A percentile compares a stretch with the other conserved stretches of the same genome.
Evolutionary conservation across 2,113 vertebrate species (phyloP).

Genomic region (Etia nguti): DNA sequence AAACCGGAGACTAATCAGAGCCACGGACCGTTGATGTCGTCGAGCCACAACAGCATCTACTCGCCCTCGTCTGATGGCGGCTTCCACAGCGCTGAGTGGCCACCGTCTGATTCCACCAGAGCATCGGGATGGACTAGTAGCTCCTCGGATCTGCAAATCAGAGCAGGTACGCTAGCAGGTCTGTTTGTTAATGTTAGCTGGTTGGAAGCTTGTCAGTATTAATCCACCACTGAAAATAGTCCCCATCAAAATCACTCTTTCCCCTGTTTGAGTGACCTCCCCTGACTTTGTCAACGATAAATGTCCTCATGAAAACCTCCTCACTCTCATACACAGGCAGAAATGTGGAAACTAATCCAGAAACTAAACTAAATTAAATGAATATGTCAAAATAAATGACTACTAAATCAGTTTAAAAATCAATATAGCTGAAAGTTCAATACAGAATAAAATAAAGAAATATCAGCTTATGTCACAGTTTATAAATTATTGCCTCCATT

Average conservation of each 20-base stretch:
- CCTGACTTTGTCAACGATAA: neutral
- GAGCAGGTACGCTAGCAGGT: neutral
- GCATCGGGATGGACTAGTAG: slow-evolving; percentile 19
- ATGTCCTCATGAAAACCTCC: neutral
- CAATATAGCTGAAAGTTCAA: neutral
- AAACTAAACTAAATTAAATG: neutral
- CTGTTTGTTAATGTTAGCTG: neutral
- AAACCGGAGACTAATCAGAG: neutral
- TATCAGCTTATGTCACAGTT: neutral
- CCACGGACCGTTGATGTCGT: neutral
- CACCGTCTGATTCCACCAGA: neutral
- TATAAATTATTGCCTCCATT: neutral
- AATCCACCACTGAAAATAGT: neutral
- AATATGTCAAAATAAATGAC: neutral
- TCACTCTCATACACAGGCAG: neutral
- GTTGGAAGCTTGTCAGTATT: neutral
- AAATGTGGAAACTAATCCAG: neutral
- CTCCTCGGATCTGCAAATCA: neutral
- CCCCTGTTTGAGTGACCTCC: neutral
- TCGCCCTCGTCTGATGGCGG: neutral
- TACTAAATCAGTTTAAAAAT: neutral
- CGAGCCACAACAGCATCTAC: slow-evolving; percentile 23
- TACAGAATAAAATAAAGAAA: neutral
- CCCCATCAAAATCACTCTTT: neutral
- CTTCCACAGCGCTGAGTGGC: neutral